Percentiles rank a stretch among this genome's conserved stretches.
Conservation (phyloP, 1,140 invertebrate species). For the Hermatobates lingyangjiaoensis region DNA sequence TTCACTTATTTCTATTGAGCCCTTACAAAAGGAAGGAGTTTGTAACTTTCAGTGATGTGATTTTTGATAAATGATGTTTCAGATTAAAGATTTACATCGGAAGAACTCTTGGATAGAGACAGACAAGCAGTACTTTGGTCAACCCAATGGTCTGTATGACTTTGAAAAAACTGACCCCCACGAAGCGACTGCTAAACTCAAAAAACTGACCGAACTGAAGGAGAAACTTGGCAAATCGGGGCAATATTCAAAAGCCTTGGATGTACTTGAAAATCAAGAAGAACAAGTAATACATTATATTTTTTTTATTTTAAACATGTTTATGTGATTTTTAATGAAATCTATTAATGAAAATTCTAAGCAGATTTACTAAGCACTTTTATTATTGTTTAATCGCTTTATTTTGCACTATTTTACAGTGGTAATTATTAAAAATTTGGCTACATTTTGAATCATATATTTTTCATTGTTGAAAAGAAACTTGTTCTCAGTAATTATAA, state of each 20-base stretch:
- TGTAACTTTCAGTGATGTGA: too few relatives aligned
- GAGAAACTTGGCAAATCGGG: constrained; percentile 58
- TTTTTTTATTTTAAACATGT: not conserved
- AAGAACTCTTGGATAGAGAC: constrained; percentile 58
- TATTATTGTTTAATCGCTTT: too few relatives aligned
- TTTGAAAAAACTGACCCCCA: constrained; percentile 34
- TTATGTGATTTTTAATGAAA: too few relatives aligned
- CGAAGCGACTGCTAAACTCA: constrained; percentile 33
- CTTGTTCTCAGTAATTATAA: not conserved
- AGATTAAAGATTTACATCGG: constrained; percentile 30
- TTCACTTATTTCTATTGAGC: too few relatives aligned
- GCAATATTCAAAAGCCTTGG: constrained; percentile 72
- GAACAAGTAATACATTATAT: constrained; percentile 41
- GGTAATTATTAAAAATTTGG: too few relatives aligned
- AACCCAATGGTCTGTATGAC: constrained; percentile 31
- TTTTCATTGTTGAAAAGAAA: too few relatives aligned
- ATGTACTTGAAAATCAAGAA: constrained; percentile 66
- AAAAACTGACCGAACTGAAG: constrained; percentile 43
- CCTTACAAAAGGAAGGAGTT: too few relatives aligned
- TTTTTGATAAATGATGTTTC: constrained; percentile 4
- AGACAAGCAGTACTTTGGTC: constrained; percentile 61
- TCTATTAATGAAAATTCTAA: too few relatives aligned
- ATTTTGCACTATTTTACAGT: too few relatives aligned
- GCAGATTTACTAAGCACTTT: too few relatives aligned
- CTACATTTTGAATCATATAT: too few relatives aligned